Evolutionary conservation across 2,888 invertebrate genomes (phyloP), one percentile per base, ranked within the genome.

Genomic region (Erebia aethiops): DNA sequence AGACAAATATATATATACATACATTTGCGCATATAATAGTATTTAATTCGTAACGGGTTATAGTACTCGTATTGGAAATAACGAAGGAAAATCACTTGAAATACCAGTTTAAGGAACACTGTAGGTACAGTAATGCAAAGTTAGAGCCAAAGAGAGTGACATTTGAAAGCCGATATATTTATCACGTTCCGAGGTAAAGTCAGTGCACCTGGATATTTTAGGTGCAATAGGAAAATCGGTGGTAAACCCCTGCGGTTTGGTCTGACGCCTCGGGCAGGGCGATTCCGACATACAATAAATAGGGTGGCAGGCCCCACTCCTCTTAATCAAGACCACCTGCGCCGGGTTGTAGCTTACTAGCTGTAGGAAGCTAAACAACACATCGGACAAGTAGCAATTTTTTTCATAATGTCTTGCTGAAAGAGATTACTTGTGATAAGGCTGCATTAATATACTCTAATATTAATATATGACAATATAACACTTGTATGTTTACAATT

Each of bases 241-340:
- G 77, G 77, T 72, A 78, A 79, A 82, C 83, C 82, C 83, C 83
- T 82, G 86, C 78, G 87, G 87, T 79, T 81, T 77, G 75, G 83
- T 84, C 82, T 79, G 80, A 79, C 80, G 83, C 80, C 81, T 79
- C 77, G 77, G 81, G 82, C 82, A 71, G 76, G 74, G 74, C 82
- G 82, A 79, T 81, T 83, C 86, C 83, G 85, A 84, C 84, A 80
- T 75, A 81, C 84, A 86, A 89, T 89, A 89, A 90, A 90, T 89
- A 89, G 87, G 79, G 80, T 78, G 76, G 77, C 79, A 77, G 79
- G 78, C 80, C 80, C 79, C 82, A 79, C 81, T 81, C 81, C 86
- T 84, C 89, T 91, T 90, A 90, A 89, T 91, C 90, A 88, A 84
- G 81, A 77, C 81, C 81, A 89, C 88, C 89, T 88, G 88, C 79